phyloP scores from a whole-genome alignment of 2,888 invertebrate species.

The Luffia ferchaultella region DNA sequence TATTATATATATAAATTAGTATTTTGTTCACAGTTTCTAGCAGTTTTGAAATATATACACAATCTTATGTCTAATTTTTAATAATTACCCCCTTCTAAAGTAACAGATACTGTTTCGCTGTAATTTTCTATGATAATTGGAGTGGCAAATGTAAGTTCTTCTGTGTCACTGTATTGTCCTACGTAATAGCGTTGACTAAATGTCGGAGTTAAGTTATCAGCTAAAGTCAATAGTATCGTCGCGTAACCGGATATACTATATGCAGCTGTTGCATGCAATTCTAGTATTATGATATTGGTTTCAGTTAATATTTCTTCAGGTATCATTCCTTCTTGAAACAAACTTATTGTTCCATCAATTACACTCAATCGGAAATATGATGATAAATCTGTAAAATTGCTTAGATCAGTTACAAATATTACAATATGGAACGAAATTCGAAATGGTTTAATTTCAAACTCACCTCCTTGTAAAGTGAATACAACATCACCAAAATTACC shows the following conservation, averaged over 20 bases:
- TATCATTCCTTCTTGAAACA: constrained; percentile 15
- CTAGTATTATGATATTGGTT: constrained; percentile 21
- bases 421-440: too few relatives aligned
- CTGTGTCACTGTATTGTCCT: constrained; percentile 19
- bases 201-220: background rate
- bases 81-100: constrained; percentile 22
- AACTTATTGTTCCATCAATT: constrained; percentile 13
- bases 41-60: background rate
- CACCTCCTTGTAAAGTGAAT: constrained; percentile 17
- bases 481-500: constrained; percentile 27
- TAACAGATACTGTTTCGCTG: constrained; percentile 20
- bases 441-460: too few relatives aligned
- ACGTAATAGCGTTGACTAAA: constrained; percentile 21
- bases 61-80: background rate
- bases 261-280: constrained; percentile 22
- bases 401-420: too few relatives aligned
- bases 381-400: background rate
- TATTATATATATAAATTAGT: too few relatives aligned
- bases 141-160: constrained; percentile 17
- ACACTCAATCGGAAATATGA: background rate
- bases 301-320: constrained; percentile 21
- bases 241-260: constrained; percentile 19
- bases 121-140: constrained; percentile 20
- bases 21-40: background rate
- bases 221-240: constrained; percentile 19